Percentiles rank a stretch among this genome's conserved stretches.
phyloP scores from a whole-genome alignment of 92 coral and sea anemone genomes.

The Palythoa heliodiscus region DNA sequence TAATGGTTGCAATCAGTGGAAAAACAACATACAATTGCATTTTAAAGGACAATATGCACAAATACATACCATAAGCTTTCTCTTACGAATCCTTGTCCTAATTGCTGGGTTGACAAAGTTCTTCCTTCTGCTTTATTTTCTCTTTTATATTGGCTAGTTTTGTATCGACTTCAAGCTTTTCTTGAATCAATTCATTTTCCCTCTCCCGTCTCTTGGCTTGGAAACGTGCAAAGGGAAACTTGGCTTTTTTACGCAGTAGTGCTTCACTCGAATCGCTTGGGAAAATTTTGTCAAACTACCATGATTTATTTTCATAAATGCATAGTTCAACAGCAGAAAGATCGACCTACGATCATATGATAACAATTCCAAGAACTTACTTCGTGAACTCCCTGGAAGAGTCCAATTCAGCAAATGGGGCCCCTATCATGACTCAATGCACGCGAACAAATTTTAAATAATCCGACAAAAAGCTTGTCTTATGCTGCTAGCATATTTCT shows the following conservation, averaged over 20 bases:
- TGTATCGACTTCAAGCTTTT: constrained; percentile 38
- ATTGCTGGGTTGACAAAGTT: constrained; percentile 32
- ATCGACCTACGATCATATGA: neutral
- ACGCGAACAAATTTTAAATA: constrained; percentile 13
- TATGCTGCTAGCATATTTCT: no score
- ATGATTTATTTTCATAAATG: neutral
- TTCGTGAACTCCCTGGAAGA: constrained; percentile 1
- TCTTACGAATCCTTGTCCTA: constrained; percentile 43
- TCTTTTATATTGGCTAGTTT: constrained; percentile 26
- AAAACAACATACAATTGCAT: neutral
- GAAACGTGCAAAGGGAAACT: constrained; percentile 30
- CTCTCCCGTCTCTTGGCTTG: constrained; percentile 26
- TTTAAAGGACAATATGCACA: constrained; percentile 8
- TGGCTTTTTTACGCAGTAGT: constrained; percentile 25
- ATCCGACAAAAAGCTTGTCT: constrained; percentile 3
- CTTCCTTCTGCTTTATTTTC: constrained; percentile 38
- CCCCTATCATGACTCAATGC: constrained; percentile 15
- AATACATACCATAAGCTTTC: constrained; percentile 42
- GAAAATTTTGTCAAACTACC: constrained; percentile 11
- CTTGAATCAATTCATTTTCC: constrained; percentile 35
- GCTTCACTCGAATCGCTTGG: constrained; percentile 39
- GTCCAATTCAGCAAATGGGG: constrained; percentile 5
- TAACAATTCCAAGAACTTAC: neutral
- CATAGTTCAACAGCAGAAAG: constrained; percentile 14
- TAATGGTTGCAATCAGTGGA: neutral